Conservation (phyloP, 1,140 invertebrate genomes). For the Ephestia elutella region DNA sequence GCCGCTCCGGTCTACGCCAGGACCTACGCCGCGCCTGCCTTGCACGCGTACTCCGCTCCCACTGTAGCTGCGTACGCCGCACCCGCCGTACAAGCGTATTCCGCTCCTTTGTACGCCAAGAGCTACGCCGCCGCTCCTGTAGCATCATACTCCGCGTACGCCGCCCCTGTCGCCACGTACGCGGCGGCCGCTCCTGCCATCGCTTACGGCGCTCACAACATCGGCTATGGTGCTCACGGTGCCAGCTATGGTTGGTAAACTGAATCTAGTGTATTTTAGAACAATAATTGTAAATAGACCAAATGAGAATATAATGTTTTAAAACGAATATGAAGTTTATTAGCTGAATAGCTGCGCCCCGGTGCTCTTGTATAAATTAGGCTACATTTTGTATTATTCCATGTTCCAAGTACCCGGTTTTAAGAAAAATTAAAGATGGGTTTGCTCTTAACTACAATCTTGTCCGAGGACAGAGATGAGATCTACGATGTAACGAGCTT, state of each 20-base stretch:
- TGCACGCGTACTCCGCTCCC: slow-evolving; percentile 22
- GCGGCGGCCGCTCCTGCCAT: slow-evolving; percentile 4
- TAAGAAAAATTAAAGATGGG: no score
- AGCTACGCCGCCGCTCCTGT: slow-evolving; percentile 31
- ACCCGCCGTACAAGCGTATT: slow-evolving; percentile 25
- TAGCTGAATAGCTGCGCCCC: no score
- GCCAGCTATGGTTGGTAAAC: slow-evolving; percentile 35
- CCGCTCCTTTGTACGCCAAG: slow-evolving; percentile 11
- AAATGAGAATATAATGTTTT: not conserved
- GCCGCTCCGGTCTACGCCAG: slow-evolving; percentile 24
- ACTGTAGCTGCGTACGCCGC: slow-evolving; percentile 19
- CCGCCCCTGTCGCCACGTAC: slow-evolving; percentile 7
- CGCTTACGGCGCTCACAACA: slow-evolving; percentile 6
- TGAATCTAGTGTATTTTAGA: slow-evolving; percentile 18
- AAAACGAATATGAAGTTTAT: no score
- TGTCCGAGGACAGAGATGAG: no score
- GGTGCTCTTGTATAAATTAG: no score
- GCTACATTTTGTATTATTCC: no score
- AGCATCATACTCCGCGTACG: slow-evolving; percentile 43
- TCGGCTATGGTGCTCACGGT: slow-evolving; percentile 23
- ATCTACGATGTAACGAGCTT: no score
- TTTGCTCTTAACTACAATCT: no score
- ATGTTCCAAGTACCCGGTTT: no score
- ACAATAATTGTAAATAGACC: not conserved
- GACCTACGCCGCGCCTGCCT: slow-evolving; percentile 26